Percentiles rank a stretch among this genome's conserved stretches.
Conservation (phyloP, 1,140 invertebrate genomes). For the Choristoneura fumiferana region DNA sequence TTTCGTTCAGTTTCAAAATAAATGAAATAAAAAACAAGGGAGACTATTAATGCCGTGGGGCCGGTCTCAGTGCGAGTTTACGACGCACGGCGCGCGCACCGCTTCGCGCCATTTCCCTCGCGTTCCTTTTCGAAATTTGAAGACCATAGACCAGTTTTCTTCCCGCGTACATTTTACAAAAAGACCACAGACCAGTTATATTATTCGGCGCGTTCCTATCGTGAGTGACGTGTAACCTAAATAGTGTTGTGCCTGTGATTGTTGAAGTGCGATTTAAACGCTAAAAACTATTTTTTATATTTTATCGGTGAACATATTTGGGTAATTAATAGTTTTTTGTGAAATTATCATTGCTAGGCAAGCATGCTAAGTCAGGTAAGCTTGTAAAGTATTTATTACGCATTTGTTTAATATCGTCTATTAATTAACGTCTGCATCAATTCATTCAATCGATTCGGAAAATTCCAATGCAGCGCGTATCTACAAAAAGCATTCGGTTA, state of each 20-base stretch:
- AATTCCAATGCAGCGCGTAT: neutral
- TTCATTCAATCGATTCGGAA: neutral
- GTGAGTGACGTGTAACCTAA: conserved; percentile 1
- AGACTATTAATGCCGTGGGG: conserved; percentile 47
- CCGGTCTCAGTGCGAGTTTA: conserved; percentile 60
- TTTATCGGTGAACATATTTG: neutral
- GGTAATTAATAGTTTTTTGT: neutral
- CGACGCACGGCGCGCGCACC: conserved; percentile 56
- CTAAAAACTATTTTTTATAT: neutral
- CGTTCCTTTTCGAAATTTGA: conserved; percentile 27
- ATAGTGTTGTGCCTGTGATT: conserved; percentile 9
- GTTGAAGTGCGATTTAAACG: conserved; percentile 2
- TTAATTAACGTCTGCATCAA: neutral
- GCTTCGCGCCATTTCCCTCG: conserved; percentile 41
- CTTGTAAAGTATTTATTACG: neutral
- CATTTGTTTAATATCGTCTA: neutral
- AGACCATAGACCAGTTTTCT: conserved; percentile 18
- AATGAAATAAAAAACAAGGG: conserved; percentile 55
- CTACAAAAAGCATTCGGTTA: conserved; percentile 1
- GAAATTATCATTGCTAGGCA: neutral
- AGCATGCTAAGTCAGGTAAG: conserved; percentile 11
- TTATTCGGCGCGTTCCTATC: neutral
- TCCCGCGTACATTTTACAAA: conserved; percentile 29
- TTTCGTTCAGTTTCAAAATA: conserved; percentile 67
- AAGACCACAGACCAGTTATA: conserved; percentile 14